These are phyloP conservation scores for Cephus nigrinus DNA, from an alignment of 2,888 invertebrate species.

Conservation along the genomic window DNA sequence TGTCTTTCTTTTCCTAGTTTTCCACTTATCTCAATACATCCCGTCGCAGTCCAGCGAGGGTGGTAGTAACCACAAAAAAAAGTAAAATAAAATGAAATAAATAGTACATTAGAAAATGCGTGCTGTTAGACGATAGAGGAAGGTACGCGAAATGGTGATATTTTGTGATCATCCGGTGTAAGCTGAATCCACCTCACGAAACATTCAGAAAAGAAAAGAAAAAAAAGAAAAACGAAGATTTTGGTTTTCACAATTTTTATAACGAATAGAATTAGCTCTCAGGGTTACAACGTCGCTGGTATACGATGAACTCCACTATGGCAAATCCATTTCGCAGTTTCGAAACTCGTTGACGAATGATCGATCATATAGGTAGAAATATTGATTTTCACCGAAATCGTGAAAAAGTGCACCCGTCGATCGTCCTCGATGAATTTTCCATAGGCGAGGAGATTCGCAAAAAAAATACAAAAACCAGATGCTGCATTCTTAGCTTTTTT, in stretches of 20 bases:
- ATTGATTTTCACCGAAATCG: not conserved
- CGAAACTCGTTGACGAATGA: not conserved
- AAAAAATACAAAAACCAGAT: not conserved
- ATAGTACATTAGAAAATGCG: conserved; percentile 13
- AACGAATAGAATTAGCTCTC: not conserved
- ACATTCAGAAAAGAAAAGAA: conserved; percentile 1
- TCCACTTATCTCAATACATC: not conserved
- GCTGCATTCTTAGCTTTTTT: not conserved
- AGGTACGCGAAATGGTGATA: conserved; percentile 24
- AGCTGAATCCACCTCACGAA: conserved; percentile 24
- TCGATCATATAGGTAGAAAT: not conserved
- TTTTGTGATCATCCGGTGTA: conserved; percentile 29
- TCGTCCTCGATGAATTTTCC: not conserved
- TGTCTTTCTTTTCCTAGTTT: not conserved
- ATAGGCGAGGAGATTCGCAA: not conserved
- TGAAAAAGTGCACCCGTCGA: not conserved
- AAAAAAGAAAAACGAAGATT: conserved; percentile 1
- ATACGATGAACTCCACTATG: not conserved
- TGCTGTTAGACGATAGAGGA: not conserved
- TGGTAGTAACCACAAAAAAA: not conserved
- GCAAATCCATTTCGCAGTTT: not conserved
- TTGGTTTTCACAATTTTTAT: not conserved
- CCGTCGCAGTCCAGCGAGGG: not conserved
- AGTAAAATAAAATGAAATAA: not conserved
- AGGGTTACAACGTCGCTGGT: conserved; percentile 1